Evolutionary conservation across 2,113 vertebrate species (phyloP).

Genomic region (Pterocles gutturalis): DNA sequence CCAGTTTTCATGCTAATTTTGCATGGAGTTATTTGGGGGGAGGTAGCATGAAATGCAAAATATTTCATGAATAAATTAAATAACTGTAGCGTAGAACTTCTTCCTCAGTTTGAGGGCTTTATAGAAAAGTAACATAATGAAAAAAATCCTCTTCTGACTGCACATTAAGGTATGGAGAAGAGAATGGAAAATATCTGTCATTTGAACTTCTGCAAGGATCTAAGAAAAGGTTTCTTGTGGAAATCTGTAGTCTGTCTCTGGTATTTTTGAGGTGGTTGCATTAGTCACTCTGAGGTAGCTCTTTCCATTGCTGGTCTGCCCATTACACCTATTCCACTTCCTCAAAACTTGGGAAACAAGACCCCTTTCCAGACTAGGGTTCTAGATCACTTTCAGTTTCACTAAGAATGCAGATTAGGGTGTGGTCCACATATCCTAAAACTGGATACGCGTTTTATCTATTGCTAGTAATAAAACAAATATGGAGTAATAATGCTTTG

Average conservation of each 20-base stretch:
- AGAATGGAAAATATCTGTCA: neutral
- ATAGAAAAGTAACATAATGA: neutral
- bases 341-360: neutral
- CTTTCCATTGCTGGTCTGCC: neutral
- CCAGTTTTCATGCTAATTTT: neutral
- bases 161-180: neutral
- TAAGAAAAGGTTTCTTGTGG: neutral
- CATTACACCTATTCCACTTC: rapidly evolving
- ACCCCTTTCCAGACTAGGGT: rapidly evolving
- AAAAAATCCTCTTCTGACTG: neutral
- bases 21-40: neutral
- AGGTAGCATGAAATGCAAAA: neutral
- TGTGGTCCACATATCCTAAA: neutral
- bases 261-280: neutral
- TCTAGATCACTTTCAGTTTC: neutral
- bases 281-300: neutral
- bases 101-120: neutral
- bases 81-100: neutral
- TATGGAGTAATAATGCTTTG: neutral
- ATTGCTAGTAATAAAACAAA: neutral
- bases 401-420: neutral
- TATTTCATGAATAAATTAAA: neutral
- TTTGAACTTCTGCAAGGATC: neutral
- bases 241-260: neutral
- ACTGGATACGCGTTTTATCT: neutral